phyloP scores from a whole-genome alignment of 1,140 invertebrate genomes.

The Trichonephila inaurata region DNA sequence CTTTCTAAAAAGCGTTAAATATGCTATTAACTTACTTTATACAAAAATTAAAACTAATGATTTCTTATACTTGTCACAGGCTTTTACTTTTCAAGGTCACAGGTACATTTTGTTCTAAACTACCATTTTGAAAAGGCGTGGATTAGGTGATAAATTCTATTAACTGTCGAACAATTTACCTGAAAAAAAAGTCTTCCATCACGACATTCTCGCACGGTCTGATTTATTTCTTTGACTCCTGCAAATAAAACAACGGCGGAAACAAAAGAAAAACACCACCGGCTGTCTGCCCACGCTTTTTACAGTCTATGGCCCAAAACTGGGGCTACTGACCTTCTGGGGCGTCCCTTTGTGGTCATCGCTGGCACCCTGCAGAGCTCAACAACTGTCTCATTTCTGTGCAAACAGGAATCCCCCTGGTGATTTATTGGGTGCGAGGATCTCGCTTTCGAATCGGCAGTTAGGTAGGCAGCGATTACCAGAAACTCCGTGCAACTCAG shows the following conservation, averaged over 20 bases:
- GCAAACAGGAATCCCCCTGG: constrained; percentile 15
- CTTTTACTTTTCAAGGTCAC: not conserved
- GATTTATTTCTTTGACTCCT: constrained; percentile 1
- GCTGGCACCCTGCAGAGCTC: not conserved
- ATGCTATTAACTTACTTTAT: too few species aligned
- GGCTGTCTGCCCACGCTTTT: constrained; percentile 6
- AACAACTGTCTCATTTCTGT: not conserved
- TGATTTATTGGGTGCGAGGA: constrained; percentile 25
- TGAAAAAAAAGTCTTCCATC: not conserved
- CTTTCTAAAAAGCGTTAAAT: too few species aligned
- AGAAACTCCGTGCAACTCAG: not conserved
- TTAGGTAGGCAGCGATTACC: constrained; percentile 14
- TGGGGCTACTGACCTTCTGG: constrained; percentile 22
- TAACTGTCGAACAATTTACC: not conserved
- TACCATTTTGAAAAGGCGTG: not conserved
- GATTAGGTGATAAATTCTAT: not conserved
- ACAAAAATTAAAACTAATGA: not conserved
- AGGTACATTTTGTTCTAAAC: not conserved
- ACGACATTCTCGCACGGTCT: constrained; percentile 4
- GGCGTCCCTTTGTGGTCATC: not conserved
- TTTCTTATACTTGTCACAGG: not conserved
- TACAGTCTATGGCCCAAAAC: not conserved
- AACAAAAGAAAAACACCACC: not conserved
- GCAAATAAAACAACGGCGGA: constrained; percentile 30
- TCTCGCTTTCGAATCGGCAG: not conserved